A percentile compares a stretch with the other conserved stretches of the same genome.
phyloP scores from a whole-genome alignment of 2,113 vertebrate species.

The Manacus vitellinus region DNA sequence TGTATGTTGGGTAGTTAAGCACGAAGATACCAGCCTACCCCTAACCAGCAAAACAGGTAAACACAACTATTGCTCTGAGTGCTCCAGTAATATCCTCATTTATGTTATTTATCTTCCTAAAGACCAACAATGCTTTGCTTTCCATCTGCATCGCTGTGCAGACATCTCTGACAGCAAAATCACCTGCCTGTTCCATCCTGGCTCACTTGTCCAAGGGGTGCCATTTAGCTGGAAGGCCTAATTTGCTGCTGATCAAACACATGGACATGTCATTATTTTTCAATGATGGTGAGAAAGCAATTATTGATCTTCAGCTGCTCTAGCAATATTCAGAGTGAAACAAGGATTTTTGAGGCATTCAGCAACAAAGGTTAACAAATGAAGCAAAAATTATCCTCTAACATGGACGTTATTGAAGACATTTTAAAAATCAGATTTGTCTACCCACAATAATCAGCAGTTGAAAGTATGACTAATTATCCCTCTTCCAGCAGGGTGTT shows the following conservation, averaged over 20 bases:
- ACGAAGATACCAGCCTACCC: neutral
- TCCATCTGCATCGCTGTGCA: neutral
- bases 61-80: neutral
- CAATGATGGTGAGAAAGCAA: neutral
- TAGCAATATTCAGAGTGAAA: neutral
- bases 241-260: conserved; percentile 9
- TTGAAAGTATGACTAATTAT: neutral
- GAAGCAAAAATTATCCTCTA: neutral
- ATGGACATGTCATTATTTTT: neutral
- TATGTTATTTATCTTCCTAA: neutral
- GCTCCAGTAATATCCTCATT: neutral
- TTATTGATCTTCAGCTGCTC: neutral
- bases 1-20: neutral
- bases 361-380: neutral
- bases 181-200: neutral
- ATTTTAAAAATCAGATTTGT: neutral
- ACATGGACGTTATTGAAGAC: neutral
- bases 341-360: neutral
- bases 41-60: neutral
- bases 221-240: neutral
- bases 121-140: neutral
- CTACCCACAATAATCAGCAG: neutral
- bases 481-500: neutral
- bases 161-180: neutral
- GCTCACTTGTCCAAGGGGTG: neutral